Percentiles rank a stretch among this genome's conserved stretches.
Conservation (phyloP, 1,140 invertebrate species). For the Brachionus plicatilis region DNA sequence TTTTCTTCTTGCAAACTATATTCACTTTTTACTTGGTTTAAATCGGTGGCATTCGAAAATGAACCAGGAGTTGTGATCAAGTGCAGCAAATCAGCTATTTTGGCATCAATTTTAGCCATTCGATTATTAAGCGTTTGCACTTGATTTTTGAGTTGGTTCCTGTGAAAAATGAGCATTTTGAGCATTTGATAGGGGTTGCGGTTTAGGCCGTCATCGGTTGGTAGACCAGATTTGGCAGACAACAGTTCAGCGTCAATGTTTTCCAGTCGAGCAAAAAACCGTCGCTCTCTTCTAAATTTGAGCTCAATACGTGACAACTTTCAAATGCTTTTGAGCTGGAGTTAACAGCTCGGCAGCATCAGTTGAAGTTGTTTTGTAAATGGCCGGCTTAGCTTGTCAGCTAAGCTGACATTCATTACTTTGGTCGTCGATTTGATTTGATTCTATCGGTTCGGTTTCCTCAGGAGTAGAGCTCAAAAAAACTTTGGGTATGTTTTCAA, state of each 20-base stretch:
- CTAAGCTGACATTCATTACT: too few species aligned
- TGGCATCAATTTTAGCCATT: conserved; percentile 72
- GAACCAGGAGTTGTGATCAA: conserved; percentile 54
- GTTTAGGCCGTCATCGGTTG: background rate
- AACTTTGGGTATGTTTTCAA: conserved; percentile 28
- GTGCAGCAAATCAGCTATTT: conserved; percentile 66
- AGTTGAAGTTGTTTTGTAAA: background rate
- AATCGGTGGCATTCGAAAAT: conserved; percentile 42
- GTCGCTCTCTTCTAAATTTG: conserved; percentile 28
- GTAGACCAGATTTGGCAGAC: background rate
- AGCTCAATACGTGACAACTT: background rate
- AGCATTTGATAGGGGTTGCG: conserved; percentile 62
- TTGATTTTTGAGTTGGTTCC: conserved; percentile 76
- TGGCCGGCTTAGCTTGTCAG: background rate
- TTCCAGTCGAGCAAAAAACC: background rate
- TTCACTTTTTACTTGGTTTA: background rate
- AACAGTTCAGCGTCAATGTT: background rate
- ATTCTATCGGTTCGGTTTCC: background rate
- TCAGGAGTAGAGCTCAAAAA: conserved; percentile 26
- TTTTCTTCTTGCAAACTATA: background rate
- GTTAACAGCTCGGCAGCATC: background rate
- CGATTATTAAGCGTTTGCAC: conserved; percentile 75
- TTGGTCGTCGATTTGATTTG: background rate
- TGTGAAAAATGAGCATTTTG: conserved; percentile 75
- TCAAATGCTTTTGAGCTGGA: background rate